A percentile compares a stretch with the other conserved stretches of the same genome.
Evolutionary conservation across 2,888 invertebrate genomes (phyloP).

Genomic region (Augochlorella aurata): DNA sequence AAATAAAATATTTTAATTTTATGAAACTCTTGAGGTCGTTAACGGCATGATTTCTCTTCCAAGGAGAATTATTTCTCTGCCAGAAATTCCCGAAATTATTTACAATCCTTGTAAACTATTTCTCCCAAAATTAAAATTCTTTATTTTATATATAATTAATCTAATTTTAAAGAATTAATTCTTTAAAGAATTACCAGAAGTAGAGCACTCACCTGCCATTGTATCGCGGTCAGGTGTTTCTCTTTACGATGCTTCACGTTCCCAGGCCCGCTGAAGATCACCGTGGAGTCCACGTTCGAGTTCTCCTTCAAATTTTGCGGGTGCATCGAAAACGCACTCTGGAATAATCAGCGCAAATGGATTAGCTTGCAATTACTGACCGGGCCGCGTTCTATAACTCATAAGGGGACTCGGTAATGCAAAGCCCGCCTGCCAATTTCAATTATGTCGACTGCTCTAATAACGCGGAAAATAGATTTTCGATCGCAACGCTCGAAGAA

Average conservation of each 20-base stretch:
- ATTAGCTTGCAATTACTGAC: not conserved
- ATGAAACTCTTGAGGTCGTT: too few species aligned
- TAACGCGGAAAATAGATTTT: conserved; percentile 32
- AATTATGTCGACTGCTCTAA: conserved; percentile 20
- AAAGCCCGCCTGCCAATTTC: not conserved
- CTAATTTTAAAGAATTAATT: too few species aligned
- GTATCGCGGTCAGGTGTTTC: conserved; percentile 82
- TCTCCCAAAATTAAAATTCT: too few species aligned
- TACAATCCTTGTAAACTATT: too few species aligned
- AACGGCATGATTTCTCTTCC: too few species aligned
- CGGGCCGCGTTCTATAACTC: not conserved
- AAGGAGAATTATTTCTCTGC: too few species aligned
- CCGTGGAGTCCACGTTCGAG: conserved; percentile 76
- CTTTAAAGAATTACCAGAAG: not conserved
- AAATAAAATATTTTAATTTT: too few species aligned
- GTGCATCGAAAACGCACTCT: conserved; percentile 84
- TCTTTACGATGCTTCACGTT: conserved; percentile 82
- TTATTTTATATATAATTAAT: too few species aligned
- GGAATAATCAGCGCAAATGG: conserved; percentile 59
- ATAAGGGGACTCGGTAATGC: not conserved
- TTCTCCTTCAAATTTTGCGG: conserved; percentile 81
- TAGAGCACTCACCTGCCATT: conserved; percentile 81
- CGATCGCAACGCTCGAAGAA: not conserved
- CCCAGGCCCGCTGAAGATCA: conserved; percentile 84
- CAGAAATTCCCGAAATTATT: too few species aligned